Conservation (phyloP, 1,140 invertebrate genomes). For the Drosophila malerkotliana region DNA sequence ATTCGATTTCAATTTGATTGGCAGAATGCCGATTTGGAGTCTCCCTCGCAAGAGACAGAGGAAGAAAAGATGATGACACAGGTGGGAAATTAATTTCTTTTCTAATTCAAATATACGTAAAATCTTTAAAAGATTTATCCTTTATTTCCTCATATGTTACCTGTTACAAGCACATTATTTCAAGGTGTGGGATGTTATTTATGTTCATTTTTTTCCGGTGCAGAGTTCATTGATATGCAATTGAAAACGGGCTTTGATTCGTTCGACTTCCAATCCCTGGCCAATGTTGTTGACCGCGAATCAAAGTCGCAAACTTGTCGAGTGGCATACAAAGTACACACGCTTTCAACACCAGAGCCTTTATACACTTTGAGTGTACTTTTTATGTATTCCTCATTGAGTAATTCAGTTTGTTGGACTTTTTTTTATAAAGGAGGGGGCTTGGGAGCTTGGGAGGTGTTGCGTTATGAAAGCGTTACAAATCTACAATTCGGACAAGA, state of each 20-base stretch:
- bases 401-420: slow-evolving; percentile 17
- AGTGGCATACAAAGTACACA: slow-evolving; percentile 59
- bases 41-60: neutral
- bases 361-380: slow-evolving; percentile 30
- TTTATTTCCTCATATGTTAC: neutral
- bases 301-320: slow-evolving; percentile 36
- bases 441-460: slow-evolving; percentile 9
- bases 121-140: neutral
- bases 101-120: no score
- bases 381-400: slow-evolving; percentile 37
- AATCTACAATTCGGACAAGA: slow-evolving; percentile 43
- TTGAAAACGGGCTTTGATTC: slow-evolving; percentile 21
- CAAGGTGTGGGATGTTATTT: neutral
- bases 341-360: slow-evolving; percentile 53
- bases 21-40: slow-evolving; percentile 17
- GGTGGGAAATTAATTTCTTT: no score
- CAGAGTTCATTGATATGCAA: slow-evolving; percentile 68
- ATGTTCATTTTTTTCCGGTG: neutral
- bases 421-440: neutral
- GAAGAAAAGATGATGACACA: neutral
- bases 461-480: slow-evolving; percentile 73
- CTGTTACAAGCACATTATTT: no score
- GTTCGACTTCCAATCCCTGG: slow-evolving; percentile 15
- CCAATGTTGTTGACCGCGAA: slow-evolving; percentile 71
- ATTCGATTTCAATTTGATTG: slow-evolving; percentile 39